A percentile compares a stretch with the other conserved stretches of the same genome.
Conservation (phyloP, 2,888 invertebrate genomes). For the Torymus aiolomorphi region DNA sequence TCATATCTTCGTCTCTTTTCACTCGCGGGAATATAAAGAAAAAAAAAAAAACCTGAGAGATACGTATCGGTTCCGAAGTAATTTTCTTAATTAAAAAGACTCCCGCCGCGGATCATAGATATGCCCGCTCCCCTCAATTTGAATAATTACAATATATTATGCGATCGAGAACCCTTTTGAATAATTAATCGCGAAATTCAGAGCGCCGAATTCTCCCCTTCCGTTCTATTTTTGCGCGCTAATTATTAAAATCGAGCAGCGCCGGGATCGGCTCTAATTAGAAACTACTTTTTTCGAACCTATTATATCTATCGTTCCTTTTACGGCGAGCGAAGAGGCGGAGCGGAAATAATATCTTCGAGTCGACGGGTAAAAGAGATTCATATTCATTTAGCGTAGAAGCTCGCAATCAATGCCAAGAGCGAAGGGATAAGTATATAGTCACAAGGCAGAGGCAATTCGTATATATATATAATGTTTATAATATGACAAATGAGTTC, state of each 20-base stretch:
- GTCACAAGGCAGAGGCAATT: neutral
- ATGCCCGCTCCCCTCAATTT: conserved; percentile 2
- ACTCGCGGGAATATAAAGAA: conserved; percentile 4
- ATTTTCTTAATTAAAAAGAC: conserved; percentile 30
- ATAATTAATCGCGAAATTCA: conserved; percentile 25
- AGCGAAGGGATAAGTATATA: neutral
- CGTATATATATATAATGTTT: neutral
- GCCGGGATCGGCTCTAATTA: too few species aligned
- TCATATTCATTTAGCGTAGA: conserved; percentile 33
- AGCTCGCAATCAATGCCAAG: conserved; percentile 33
- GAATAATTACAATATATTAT: conserved; percentile 31
- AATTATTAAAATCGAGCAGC: too few species aligned
- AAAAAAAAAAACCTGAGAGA: too few species aligned
- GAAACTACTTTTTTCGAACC: too few species aligned
- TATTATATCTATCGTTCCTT: neutral
- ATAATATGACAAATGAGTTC: too few species aligned
- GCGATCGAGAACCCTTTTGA: conserved; percentile 1
- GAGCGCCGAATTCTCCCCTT: neutral
- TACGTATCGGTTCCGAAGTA: neutral
- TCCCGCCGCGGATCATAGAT: neutral
- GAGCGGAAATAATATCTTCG: neutral
- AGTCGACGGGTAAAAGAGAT: conserved; percentile 8
- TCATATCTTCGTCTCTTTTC: neutral
- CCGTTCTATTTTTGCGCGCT: too few species aligned
- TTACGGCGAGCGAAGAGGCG: neutral